Base-by-base conservation (phyloP, 1,140 invertebrate species). In the Babylonia areolata region DNA sequence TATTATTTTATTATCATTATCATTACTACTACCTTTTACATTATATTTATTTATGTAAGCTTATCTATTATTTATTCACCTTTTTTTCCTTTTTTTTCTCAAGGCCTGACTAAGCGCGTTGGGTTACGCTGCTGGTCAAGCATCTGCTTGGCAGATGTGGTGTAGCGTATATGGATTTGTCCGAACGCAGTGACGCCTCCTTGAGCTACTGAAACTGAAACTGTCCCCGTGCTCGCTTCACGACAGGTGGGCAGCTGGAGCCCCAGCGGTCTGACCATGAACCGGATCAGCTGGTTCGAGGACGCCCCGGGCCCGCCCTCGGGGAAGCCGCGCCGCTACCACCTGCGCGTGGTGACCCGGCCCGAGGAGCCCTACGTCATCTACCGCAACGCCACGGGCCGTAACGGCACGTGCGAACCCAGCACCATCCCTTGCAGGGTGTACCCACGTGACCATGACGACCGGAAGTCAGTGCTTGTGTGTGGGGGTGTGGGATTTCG, bases 241-340 rank as follows among this genome's bases (percentile, higher is more conserved):
- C n/a, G n/a, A n/a, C 92, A 98, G 97, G 97, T 99, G 91, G 98
- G 98, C 0, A 96, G 96, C 0, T 99, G 97, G 96, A 86, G 86
- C 54, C 81, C 85, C 40, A 39, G 80, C 17, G 96, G 97, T 6
- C 95, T 99, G 28, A 97, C 98, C 91, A 99, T 99, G 89, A 98
- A 99, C 93, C 98, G 99, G 93, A 99, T 99, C 78, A 97, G 99
- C 9, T 99, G 99, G 99, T 99, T 99, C 0, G 98, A 98, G 20
- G 97, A 98, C 88, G 96, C 96, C 87, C 97, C 98, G 91, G 98
- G 97, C 35, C 98, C 98, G n/a, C 99, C 99, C 0, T 97, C 98
- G 93, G 98, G 98, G 39, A 98, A 99, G 20, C 98, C 99, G 0
- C 98, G 99, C 93, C 99, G 99, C 94, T 99, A 99, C 95, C 97